A percentile compares a stretch with the other conserved stretches of the same genome.
Conservation (phyloP, 92 coral and sea anemone species). For the Epizoanthus fatuus region DNA sequence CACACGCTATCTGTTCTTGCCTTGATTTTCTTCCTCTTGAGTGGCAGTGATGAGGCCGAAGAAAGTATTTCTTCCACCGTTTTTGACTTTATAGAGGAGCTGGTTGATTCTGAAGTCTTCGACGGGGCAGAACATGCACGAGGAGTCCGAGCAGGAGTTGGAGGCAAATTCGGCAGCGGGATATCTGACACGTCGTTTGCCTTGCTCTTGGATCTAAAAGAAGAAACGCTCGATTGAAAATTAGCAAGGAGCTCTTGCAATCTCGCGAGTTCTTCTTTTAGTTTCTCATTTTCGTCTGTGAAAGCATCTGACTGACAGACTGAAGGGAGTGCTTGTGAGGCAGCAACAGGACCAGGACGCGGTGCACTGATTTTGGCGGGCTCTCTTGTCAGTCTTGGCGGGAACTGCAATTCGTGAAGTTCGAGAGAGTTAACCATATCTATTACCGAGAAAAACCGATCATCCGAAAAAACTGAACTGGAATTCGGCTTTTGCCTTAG, state of each 20-base stretch:
- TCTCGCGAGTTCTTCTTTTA: constrained; percentile 8
- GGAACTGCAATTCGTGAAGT: constrained; percentile 11
- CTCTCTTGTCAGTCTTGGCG: constrained; percentile 22
- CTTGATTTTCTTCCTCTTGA: background rate
- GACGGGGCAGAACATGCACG: too few relatives aligned
- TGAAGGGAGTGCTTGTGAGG: background rate
- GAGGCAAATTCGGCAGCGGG: constrained; percentile 9
- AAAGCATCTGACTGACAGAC: background rate
- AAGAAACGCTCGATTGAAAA: constrained; percentile 3
- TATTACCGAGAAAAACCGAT: constrained; percentile 1
- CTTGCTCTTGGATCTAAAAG: constrained; percentile 11
- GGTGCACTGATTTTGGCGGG: too few relatives aligned
- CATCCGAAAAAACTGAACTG: constrained; percentile 3
- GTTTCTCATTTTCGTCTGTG: background rate
- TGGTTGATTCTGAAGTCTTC: too few relatives aligned
- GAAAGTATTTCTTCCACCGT: too few relatives aligned
- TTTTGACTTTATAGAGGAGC: too few relatives aligned
- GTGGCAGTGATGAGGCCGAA: too few relatives aligned
- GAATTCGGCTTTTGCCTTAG: constrained; percentile 26
- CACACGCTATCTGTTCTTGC: background rate
- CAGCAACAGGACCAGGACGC: too few relatives aligned
- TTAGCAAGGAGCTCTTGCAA: constrained; percentile 16
- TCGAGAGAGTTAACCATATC: constrained; percentile 5
- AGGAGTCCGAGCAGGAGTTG: too few relatives aligned
- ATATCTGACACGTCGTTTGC: background rate